phyloP scores from a whole-genome alignment of 1,140 invertebrate genomes.

The Tenebrio molitor region DNA sequence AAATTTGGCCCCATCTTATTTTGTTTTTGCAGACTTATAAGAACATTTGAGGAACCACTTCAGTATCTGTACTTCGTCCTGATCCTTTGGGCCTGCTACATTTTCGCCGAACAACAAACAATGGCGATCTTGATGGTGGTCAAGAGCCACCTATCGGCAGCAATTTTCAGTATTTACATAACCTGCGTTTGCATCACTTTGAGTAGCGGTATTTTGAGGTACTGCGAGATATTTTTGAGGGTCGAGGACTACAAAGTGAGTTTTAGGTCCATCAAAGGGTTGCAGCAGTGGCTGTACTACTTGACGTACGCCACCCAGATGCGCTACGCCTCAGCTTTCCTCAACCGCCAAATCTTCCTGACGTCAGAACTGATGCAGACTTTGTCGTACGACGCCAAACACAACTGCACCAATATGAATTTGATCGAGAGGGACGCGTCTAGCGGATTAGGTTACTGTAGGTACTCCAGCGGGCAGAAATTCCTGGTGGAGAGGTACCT shows the following conservation, averaged over 20 bases:
- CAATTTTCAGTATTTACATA: constrained; percentile 82
- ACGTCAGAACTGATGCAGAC: constrained; percentile 69
- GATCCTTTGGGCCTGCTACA: constrained; percentile 84
- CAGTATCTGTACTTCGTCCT: constrained; percentile 74
- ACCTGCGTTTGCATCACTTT: constrained; percentile 80
- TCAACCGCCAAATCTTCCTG: constrained; percentile 78
- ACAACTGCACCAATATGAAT: constrained; percentile 71
- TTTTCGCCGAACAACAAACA: constrained; percentile 87
- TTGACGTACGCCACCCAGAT: constrained; percentile 83
- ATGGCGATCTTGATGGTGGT: constrained; percentile 86
- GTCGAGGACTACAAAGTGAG: background rate
- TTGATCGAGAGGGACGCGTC: constrained; percentile 68
- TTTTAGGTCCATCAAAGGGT: constrained; percentile 75
- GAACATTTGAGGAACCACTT: constrained; percentile 67
- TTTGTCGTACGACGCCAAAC: constrained; percentile 67
- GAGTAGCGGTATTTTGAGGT: constrained; percentile 85
- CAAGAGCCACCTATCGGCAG: constrained; percentile 81
- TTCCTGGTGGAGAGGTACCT: constrained; percentile 83
- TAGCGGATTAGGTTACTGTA: constrained; percentile 65
- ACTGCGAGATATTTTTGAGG: constrained; percentile 18
- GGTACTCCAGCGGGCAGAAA: constrained; percentile 77
- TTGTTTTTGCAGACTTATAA: constrained; percentile 66
- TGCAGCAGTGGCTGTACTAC: constrained; percentile 85
- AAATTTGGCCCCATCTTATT: constrained; percentile 3
- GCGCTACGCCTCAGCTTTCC: constrained; percentile 80